Base-by-base conservation (phyloP, 1,140 invertebrate genomes). In the Teleogryllus occipitalis region DNA sequence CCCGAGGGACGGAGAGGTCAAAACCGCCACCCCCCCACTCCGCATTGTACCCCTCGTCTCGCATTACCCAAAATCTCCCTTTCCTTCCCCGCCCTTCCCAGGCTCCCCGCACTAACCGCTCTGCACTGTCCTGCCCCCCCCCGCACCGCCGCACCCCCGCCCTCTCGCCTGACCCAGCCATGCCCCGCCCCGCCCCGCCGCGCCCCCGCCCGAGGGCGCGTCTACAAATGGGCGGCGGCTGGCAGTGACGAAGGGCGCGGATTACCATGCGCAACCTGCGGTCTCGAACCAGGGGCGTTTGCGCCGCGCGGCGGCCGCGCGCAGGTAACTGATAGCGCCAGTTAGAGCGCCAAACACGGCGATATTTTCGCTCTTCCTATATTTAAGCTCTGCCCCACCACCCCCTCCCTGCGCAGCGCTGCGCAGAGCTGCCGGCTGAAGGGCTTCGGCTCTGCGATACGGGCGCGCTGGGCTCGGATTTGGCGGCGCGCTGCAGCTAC, bases 241-340 rank as follows among this genome's bases (percentile, higher is more conserved):
- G 54, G 54, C 54, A 65, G 54, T 65, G 54, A 65, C 54, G 18
- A 18, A 65, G 54, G 18, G 18, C 54, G 54, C 18, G 54, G 54
- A 65, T 65, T 65, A 65, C 54, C 54, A 65, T 65, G 54, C 54
- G 54, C 54, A 65, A 65, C 54, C 54, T 65, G 54, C 54, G 54
- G 54, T 65, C 54, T 65, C 54, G 54, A 65, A 65, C 54, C 54
- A 10, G 27, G 27, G 27, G 54, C 54, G 54, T 65, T 65, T 18
- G 27, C 54, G 10, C 54, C 54, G 54, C 54, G 54, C 54, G 54
- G 54, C 54, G 54, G 18, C 54, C 54, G 54, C 54, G 54, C 10
- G 54, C 54, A 65, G 54, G 54, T 65, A 65, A 65, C 54, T 10
- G 54, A 65, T 65, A 14, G 54, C 54, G 10, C 54, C 54, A 65